A percentile compares a stretch with the other conserved stretches of the same genome.
phyloP scores from a whole-genome alignment of 1,140 invertebrate species.

The Procambarus virginalis region DNA sequence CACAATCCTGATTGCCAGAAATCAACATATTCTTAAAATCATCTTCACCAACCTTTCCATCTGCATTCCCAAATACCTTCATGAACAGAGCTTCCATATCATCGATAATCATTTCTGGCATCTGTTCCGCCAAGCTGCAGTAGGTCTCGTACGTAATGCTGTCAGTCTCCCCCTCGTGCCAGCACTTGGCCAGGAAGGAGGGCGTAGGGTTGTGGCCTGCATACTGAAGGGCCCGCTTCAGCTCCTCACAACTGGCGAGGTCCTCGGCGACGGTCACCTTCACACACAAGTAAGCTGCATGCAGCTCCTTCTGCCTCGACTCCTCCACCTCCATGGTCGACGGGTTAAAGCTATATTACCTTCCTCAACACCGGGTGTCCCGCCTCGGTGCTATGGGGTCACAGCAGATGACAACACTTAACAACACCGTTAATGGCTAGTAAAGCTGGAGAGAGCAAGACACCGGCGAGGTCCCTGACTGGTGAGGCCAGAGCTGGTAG shows the following conservation, averaged over 20 bases:
- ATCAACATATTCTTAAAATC: slow-evolving; percentile 50
- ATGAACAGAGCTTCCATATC: slow-evolving; percentile 54
- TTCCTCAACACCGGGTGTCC: no score
- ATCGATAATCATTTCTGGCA: slow-evolving; percentile 43
- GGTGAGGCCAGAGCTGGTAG: no score
- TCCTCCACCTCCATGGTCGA: slow-evolving; percentile 43
- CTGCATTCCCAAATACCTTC: slow-evolving; percentile 62
- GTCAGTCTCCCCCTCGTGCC: slow-evolving; percentile 44
- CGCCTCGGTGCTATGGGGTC: background rate
- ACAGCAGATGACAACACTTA: no score
- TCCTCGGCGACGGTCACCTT: slow-evolving; percentile 65
- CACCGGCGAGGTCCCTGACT: no score
- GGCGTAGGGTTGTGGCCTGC: slow-evolving; percentile 64
- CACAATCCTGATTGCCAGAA: background rate
- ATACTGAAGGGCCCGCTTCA: slow-evolving; percentile 66
- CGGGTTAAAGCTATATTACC: no score
- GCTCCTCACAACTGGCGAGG: slow-evolving; percentile 43
- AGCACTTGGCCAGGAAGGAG: slow-evolving; percentile 44
- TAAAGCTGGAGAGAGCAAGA: no score
- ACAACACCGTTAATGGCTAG: no score
- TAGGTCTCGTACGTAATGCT: slow-evolving; percentile 56
- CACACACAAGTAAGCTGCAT: slow-evolving; percentile 66
- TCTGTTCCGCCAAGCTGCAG: slow-evolving; percentile 45
- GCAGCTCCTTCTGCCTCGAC: slow-evolving; percentile 54
- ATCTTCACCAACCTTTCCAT: slow-evolving; percentile 55